Conservation (phyloP, 2,888 invertebrate species). For the Monoplex corrugatus region DNA sequence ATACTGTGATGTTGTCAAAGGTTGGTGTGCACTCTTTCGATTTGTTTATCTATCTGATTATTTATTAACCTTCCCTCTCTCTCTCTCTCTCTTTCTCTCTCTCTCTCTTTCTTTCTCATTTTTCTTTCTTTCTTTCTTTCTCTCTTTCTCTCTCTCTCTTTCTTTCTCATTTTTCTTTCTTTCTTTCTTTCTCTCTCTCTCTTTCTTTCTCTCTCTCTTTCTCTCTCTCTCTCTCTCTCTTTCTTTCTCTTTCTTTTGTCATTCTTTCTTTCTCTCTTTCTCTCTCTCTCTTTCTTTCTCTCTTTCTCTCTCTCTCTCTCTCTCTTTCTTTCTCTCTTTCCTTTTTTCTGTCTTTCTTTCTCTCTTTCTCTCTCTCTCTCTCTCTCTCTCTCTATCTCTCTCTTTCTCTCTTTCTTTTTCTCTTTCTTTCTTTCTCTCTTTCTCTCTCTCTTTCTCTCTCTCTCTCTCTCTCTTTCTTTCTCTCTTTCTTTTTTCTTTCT, state of each 20-base stretch:
- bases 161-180: background rate
- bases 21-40: constrained; percentile 35
- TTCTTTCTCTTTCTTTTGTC: background rate
- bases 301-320: background rate
- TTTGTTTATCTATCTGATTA: background rate
- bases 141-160: background rate
- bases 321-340: no score
- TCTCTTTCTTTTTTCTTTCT: background rate
- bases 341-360: background rate
- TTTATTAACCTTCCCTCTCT: background rate
- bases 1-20: constrained; percentile 60
- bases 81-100: background rate
- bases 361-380: background rate
- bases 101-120: no score
- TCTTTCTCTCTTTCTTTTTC: background rate
- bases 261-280: background rate
- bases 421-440: background rate
- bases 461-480: constrained; percentile 27
- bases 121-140: background rate
- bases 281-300: background rate
- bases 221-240: background rate
- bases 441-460: constrained; percentile 25
- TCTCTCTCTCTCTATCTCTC: background rate
- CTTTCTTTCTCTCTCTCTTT: background rate
- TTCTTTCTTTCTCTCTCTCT: background rate